Conservation (phyloP, 1,140 invertebrate species). For the Pemphigus obesinymphae region DNA sequence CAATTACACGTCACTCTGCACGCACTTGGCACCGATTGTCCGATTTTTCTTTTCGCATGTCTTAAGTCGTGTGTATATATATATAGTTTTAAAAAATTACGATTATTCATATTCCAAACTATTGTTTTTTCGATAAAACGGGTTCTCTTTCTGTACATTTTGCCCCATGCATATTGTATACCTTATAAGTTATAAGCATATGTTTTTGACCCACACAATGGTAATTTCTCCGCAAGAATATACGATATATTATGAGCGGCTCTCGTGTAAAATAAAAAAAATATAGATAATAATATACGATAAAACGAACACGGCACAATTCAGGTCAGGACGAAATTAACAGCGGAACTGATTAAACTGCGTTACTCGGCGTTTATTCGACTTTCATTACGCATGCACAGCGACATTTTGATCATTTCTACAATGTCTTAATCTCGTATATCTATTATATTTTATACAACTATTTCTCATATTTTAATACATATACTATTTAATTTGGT, state of each 20-base stretch:
- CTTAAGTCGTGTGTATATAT: too few species aligned
- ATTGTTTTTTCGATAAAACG: background rate
- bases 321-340: background rate
- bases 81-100: background rate
- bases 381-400: background rate
- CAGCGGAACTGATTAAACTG: background rate
- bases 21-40: too few species aligned
- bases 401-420: background rate
- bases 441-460: background rate
- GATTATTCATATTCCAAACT: background rate
- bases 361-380: slow-evolving; percentile 1
- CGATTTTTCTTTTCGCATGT: background rate
- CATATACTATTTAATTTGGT: background rate
- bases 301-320: background rate
- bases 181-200: too few species aligned
- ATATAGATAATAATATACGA: too few species aligned
- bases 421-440: background rate
- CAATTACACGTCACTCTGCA: background rate
- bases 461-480: background rate
- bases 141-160: background rate
- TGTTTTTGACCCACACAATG: too few species aligned
- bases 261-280: background rate
- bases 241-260: background rate
- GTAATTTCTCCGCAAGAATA: too few species aligned
- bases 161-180: background rate